Evolutionary conservation across 2,113 vertebrate genomes (phyloP), one percentile per base, ranked within the genome.

Genomic region (Muntiacus reevesi): DNA sequence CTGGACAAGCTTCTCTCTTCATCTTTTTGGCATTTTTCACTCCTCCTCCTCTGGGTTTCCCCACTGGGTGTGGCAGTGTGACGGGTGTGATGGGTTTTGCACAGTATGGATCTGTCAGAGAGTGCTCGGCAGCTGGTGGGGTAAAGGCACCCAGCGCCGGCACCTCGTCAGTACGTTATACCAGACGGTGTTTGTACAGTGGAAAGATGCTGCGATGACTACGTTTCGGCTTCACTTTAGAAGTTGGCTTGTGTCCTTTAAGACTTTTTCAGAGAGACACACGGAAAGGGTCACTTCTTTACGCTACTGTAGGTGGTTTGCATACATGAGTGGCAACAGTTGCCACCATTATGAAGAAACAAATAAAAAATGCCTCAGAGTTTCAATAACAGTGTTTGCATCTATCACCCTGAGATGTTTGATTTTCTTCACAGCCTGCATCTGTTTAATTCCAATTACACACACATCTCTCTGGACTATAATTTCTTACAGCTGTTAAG

Each of bases 401-500:
- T 96, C 96, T 90, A 6, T 96, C 97, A 89, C 67, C 21, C n/a
- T 71, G 28, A 96, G 87, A 45, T 97, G 43, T 64, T 97, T 95
- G 95, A 90, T 76, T 50, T 98, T 78, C 87, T 96, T 6, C 91
- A 6, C 47, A 95, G 79, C 30, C 87, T 96, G 55, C 76, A 64
- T 71, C 86, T 98, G n/a, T 94, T 96, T 64, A 93, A 94, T 94
- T 36, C 92, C 50, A n/a, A 15, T 52, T 89, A 23, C 82, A 23
- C 93, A 79, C 86, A 12, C 91, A 87, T 89, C 55, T 96, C 96
- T 55, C 36, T 85, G 60, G 95, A 95, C 78, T n/a, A 45, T 84
- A 71, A 98, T 79, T 95, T 92, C 95, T 74, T 93, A 90, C 95
- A 97, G 87, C 89, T 98, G 89, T 86, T 87, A 86, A 90, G 91